A percentile compares a stretch with the other conserved stretches of the same genome.
phyloP scores from a whole-genome alignment of 2,113 vertebrate genomes.

The Nannobrachium achirus region DNA sequence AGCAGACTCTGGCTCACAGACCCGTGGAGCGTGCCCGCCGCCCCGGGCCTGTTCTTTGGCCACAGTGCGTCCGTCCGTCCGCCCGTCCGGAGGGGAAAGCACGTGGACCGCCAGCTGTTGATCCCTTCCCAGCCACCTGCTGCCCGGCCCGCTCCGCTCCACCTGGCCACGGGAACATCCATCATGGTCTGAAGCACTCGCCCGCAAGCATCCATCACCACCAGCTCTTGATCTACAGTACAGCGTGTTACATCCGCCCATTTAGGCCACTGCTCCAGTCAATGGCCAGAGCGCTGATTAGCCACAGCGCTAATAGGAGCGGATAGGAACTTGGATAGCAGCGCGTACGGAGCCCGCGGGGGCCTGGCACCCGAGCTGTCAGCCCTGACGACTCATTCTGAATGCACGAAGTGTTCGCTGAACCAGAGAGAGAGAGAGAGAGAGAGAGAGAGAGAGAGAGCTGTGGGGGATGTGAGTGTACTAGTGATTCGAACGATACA shows the following conservation, averaged over 20 bases:
- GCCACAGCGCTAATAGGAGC: slow-evolving; percentile 42
- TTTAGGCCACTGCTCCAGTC: slow-evolving; percentile 59
- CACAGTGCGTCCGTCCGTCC: slow-evolving; percentile 11
- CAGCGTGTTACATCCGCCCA: slow-evolving; percentile 58
- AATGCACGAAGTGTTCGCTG: slow-evolving; percentile 2
- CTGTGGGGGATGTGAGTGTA: too few relatives aligned
- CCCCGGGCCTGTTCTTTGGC: slow-evolving; percentile 6
- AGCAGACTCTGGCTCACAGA: slow-evolving; percentile 1
- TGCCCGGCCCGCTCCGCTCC: slow-evolving; percentile 44
- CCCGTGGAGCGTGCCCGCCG: slow-evolving; percentile 5
- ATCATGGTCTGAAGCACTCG: slow-evolving; percentile 58
- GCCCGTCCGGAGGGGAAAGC: slow-evolving; percentile 25
- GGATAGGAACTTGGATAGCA: slow-evolving; percentile 36
- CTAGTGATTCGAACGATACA: background rate
- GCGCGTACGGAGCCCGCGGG: slow-evolving; percentile 42
- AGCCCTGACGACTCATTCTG: slow-evolving; percentile 41
- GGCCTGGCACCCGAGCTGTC: slow-evolving; percentile 24
- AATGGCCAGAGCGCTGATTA: slow-evolving; percentile 54
- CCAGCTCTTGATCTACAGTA: slow-evolving; percentile 57
- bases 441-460: too few relatives aligned
- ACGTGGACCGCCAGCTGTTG: slow-evolving; percentile 54
- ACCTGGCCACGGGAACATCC: slow-evolving; percentile 60
- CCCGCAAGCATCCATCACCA: slow-evolving; percentile 65
- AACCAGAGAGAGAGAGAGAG: background rate
- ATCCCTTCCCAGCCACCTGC: slow-evolving; percentile 55